These are phyloP conservation scores for Amniataba percoides DNA, from an alignment of 2,797 vertebrate genomes.

Conservation along the genomic window DNA sequence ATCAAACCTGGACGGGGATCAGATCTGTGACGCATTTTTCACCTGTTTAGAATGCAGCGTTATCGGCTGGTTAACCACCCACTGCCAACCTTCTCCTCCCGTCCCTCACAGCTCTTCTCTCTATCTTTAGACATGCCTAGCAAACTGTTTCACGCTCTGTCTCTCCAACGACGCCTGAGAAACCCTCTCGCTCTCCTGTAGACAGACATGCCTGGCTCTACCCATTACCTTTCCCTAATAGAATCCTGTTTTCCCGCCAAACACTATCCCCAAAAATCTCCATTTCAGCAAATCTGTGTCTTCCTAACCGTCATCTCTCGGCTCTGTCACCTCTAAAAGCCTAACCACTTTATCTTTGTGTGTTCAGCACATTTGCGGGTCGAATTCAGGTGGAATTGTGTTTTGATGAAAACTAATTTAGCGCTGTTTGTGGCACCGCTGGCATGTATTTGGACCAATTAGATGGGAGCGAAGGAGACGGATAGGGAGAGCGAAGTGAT, in stretches of 20 bases:
- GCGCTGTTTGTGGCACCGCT: conserved; percentile 48
- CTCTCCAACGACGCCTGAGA: conserved; percentile 56
- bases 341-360: conserved; percentile 58
- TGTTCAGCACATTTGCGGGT: conserved; percentile 68
- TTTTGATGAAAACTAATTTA: conserved; percentile 72
- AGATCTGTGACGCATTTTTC: conserved; percentile 66
- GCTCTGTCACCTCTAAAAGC: conserved; percentile 42
- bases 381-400: conserved; percentile 64
- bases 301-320: conserved; percentile 47
- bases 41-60: conserved; percentile 74
- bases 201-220: conserved; percentile 56
- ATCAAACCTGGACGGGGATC: conserved; percentile 40
- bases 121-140: conserved; percentile 76
- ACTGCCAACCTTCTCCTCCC: conserved; percentile 55
- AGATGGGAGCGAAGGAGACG: conserved; percentile 47
- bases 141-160: conserved; percentile 73
- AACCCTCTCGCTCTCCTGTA: conserved; percentile 43
- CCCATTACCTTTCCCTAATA: conserved; percentile 62
- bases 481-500: conserved; percentile 39
- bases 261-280: conserved; percentile 42
- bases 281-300: conserved; percentile 64
- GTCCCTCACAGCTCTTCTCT: conserved; percentile 59
- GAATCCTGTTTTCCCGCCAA: conserved; percentile 58
- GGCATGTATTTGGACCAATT: conserved; percentile 65
- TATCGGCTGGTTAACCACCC: conserved; percentile 72